These are phyloP conservation scores for Bemisia tabaci DNA, from an alignment of 1,140 invertebrate species.

Conservation along the genomic window DNA sequence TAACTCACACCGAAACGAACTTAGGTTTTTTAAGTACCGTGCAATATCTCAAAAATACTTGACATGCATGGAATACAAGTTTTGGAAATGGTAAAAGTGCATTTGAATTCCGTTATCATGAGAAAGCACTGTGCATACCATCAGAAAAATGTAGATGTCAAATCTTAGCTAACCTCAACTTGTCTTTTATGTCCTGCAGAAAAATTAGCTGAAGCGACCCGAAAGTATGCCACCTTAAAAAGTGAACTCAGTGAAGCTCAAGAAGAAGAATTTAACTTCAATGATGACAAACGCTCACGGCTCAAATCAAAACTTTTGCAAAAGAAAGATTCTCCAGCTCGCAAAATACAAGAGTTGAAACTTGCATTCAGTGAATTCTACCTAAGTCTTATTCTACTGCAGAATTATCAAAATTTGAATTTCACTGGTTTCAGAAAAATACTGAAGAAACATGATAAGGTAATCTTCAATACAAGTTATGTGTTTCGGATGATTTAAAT, in stretches of 20 bases:
- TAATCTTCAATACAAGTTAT: constrained; percentile 31
- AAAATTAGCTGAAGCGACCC: constrained; percentile 91
- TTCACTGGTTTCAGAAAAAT: constrained; percentile 99
- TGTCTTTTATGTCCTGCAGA: constrained; percentile 54
- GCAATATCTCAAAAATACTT: too few species aligned
- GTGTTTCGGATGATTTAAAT: too few species aligned
- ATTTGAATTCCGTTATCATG: too few species aligned
- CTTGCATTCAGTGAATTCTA: constrained; percentile 99
- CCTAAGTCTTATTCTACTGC: constrained; percentile 82
- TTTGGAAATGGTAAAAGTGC: too few species aligned
- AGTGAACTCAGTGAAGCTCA: constrained; percentile 70
- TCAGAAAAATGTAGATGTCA: too few species aligned
- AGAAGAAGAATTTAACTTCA: constrained; percentile 46
- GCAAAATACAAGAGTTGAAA: constrained; percentile 88
- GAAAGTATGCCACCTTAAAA: constrained; percentile 83
- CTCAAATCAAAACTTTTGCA: constrained; percentile 30
- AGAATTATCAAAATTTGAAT: constrained; percentile 90
- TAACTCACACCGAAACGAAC: too few species aligned
- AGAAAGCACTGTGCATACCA: too few species aligned
- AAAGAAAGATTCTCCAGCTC: constrained; percentile 41
- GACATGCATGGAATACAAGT: too few species aligned
- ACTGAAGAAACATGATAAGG: constrained; percentile 99
- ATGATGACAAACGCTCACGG: constrained; percentile 24
- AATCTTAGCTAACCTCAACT: too few species aligned
- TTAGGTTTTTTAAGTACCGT: too few species aligned